A percentile compares a stretch with the other conserved stretches of the same genome.
phyloP scores from a whole-genome alignment of 2,113 vertebrate genomes.

The Patagioenas fasciata region DNA sequence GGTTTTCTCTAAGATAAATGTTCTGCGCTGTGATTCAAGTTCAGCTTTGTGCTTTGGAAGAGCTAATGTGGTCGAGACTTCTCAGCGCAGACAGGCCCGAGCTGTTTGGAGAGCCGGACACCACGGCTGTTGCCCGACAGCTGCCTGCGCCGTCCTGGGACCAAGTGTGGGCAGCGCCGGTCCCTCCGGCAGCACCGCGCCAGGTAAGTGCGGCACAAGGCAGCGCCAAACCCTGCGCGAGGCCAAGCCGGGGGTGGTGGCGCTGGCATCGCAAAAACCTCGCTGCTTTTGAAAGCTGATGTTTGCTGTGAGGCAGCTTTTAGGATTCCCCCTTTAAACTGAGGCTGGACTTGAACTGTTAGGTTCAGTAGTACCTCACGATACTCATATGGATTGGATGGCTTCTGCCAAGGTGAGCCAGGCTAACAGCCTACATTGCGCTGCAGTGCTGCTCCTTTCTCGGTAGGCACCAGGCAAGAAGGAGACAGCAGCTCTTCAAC shows the following conservation, averaged over 20 bases:
- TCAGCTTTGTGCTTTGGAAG: slow-evolving; percentile 24
- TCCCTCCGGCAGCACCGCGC: neutral
- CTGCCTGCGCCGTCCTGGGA: neutral
- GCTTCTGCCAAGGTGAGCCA: neutral
- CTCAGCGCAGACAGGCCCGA: neutral
- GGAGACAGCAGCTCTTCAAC: neutral
- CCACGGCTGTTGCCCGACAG: accelerated
- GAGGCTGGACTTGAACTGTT: neutral
- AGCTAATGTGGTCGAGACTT: neutral
- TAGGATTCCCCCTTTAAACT: neutral
- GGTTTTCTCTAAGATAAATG: slow-evolving; percentile 41
- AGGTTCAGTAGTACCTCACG: neutral
- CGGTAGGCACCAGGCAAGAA: neutral
- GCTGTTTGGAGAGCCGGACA: accelerated
- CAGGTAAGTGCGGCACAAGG: neutral
- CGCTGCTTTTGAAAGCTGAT: neutral
- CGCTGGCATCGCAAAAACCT: neutral
- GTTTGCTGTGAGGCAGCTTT: neutral
- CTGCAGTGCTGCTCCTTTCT: neutral
- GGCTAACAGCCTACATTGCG: accelerated
- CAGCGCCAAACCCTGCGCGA: neutral
- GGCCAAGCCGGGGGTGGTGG: neutral
- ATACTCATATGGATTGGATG: accelerated
- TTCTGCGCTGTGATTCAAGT: neutral
- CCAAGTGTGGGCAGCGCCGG: accelerated